Base-by-base conservation (phyloP, 2,113 vertebrate species). In the Accipiter cooperii region DNA sequence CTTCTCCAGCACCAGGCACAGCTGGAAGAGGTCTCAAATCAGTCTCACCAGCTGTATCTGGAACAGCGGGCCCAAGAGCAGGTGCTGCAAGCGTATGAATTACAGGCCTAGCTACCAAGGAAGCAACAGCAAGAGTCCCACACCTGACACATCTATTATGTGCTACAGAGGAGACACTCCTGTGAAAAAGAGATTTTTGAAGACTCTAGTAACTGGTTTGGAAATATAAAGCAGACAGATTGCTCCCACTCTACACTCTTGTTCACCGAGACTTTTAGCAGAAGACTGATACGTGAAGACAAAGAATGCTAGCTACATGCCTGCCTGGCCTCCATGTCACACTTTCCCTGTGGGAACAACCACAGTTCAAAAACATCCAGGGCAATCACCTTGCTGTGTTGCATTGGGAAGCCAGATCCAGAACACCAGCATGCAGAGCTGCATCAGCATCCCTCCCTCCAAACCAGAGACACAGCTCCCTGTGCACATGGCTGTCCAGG, bases 381-480 rank as follows among this genome's bases (percentile, higher is more conserved):
- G 20, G 22, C 36, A 34, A 79, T 90, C 71, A 97, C 97, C 97
- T 97, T 73, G 79, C 51, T 79, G 16, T 17, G 60, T 25, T 6
- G 15, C n/a, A 8, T 3, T 4, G 42, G 33, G 71, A 22, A 28
- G 47, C n/a, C 0, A 15, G 65, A 38, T 71, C 42, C 49, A 84
- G 90, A 69, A 79, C 28, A 55, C 49, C 60, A 49, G 84, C 34
- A 12, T 6, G 51, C 16, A 52, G 33, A 5, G 44, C 70, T 20
- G 73, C 84, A 31, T 16, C 69, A 42, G 92, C 63, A 82, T 96
- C 81, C 81, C 98, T 98, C 36, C 98, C 98, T 88, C 98, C 97
- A 12, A 98, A 98, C 98, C 98, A 98, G 26, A 98, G 85, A 71
- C 98, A 98, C 64, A 98, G 97, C 81, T 98, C 97, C 78, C 95